Conservation (phyloP, 2,888 invertebrate species). For the Tuberolachnus salignus region DNA sequence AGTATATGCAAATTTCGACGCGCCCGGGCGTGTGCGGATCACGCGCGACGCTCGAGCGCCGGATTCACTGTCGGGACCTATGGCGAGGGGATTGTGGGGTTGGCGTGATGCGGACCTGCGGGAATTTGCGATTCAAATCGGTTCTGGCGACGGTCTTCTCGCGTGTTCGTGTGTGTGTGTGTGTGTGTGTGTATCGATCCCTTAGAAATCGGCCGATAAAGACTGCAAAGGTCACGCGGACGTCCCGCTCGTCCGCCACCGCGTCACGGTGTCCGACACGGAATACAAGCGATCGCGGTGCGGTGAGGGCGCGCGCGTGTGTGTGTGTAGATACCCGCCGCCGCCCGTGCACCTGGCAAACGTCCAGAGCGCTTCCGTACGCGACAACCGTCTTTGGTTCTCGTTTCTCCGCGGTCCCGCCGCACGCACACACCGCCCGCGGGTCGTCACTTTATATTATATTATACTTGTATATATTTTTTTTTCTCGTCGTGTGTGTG, state of each 20-base stretch:
- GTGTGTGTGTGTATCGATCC: constrained; percentile 45
- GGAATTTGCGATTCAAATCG: constrained; percentile 53
- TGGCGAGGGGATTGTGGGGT: neutral
- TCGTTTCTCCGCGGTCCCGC: neutral
- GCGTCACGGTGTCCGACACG: neutral
- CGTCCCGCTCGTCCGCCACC: neutral
- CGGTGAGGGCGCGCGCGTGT: neutral
- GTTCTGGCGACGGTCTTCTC: neutral
- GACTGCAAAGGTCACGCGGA: constrained; percentile 51
- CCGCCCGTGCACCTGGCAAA: constrained; percentile 39
- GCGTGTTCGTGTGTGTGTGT: constrained; percentile 13
- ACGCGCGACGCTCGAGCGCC: neutral
- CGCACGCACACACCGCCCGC: too few species aligned
- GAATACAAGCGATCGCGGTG: too few species aligned
- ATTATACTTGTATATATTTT: too few species aligned
- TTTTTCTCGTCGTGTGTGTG: too few species aligned
- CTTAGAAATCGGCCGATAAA: constrained; percentile 54
- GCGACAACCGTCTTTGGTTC: constrained; percentile 10
- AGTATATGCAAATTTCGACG: constrained; percentile 43
- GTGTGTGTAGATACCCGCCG: neutral
- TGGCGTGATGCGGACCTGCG: neutral
- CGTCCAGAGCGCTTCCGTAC: constrained; percentile 54
- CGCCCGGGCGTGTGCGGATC: constrained; percentile 21
- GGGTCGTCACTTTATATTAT: too few species aligned
- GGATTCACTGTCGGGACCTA: constrained; percentile 8